Evolutionary conservation across 2,113 vertebrate species (phyloP).

Genomic region (Tachuris rubrigastra): DNA sequence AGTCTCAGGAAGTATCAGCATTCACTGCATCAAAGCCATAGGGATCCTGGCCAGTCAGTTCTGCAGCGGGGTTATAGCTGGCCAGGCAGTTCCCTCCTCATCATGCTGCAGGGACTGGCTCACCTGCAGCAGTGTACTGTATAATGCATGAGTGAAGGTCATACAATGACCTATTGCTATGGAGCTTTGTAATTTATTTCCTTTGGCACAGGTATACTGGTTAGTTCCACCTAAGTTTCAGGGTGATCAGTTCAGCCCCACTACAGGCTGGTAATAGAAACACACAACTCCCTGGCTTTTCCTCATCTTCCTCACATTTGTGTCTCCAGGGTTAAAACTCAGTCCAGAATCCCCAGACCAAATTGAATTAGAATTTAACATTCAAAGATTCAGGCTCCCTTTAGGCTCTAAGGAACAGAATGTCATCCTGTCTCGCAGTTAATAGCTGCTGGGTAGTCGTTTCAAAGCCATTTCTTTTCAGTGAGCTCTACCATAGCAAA

Average conservation of each 20-base stretch:
- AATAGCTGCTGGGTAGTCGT: conserved; percentile 60
- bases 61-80: not conserved
- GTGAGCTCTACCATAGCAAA: conserved; percentile 55
- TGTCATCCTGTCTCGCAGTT: conserved; percentile 46
- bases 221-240: not conserved
- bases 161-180: not conserved
- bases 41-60: not conserved
- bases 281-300: not conserved
- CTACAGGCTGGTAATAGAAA: not conserved
- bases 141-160: conserved; percentile 4
- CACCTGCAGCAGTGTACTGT: not conserved
- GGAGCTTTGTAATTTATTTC: conserved; percentile 14
- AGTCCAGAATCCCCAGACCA: conserved; percentile 47
- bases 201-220: not conserved
- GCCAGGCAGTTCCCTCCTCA: not conserved
- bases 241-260: not conserved
- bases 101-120: not conserved
- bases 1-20: not conserved
- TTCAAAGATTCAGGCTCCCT: conserved; percentile 50
- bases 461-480: conserved; percentile 69
- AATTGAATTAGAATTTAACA: conserved; percentile 62
- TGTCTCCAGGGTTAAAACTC: conserved; percentile 28
- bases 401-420: conserved; percentile 56
- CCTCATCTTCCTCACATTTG: conserved; percentile 4
- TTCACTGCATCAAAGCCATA: not conserved